phyloP scores from a whole-genome alignment of 2,888 invertebrate species.

The Cyclophora albipunctata region DNA sequence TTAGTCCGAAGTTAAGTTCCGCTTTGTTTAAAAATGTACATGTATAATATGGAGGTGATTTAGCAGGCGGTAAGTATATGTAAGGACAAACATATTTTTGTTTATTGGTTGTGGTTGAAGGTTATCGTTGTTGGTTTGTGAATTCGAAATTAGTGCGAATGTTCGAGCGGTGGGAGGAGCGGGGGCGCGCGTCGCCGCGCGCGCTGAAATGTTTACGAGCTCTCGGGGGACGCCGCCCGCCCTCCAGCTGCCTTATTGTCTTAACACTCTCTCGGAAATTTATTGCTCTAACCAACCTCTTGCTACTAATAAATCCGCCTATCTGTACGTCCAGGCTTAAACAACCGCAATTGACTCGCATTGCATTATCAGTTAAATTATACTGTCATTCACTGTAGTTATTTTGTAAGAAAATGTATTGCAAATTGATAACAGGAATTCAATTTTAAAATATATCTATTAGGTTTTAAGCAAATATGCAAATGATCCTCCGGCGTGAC shows the following conservation, averaged over 20 bases:
- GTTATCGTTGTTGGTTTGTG: slow-evolving; percentile 14
- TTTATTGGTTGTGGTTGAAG: slow-evolving; percentile 18
- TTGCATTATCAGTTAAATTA: slow-evolving; percentile 7
- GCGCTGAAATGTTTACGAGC: slow-evolving; percentile 69
- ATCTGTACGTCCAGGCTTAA: slow-evolving; percentile 9
- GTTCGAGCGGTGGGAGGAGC: slow-evolving; percentile 19
- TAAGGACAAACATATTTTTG: slow-evolving; percentile 10
- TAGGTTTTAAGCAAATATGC: too few relatives aligned
- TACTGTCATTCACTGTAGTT: too few relatives aligned
- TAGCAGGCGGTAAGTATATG: slow-evolving; percentile 13
- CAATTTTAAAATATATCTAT: too few relatives aligned
- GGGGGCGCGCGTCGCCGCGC: slow-evolving; percentile 57
- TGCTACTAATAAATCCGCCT: slow-evolving; percentile 40
- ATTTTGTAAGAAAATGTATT: too few relatives aligned
- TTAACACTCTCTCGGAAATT: slow-evolving; percentile 57
- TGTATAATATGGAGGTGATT: slow-evolving; percentile 10
- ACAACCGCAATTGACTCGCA: slow-evolving; percentile 10
- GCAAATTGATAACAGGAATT: too few relatives aligned
- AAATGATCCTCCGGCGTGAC: too few relatives aligned
- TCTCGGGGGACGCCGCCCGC: slow-evolving; percentile 47
- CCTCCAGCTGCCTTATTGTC: slow-evolving; percentile 64
- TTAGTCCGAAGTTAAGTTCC: slow-evolving; percentile 8
- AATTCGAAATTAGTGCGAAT: slow-evolving; percentile 15
- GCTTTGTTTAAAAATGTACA: slow-evolving; percentile 13
- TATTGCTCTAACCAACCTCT: slow-evolving; percentile 47